phyloP scores from a whole-genome alignment of 1,140 invertebrate genomes.

The Panulirus ornatus region DNA sequence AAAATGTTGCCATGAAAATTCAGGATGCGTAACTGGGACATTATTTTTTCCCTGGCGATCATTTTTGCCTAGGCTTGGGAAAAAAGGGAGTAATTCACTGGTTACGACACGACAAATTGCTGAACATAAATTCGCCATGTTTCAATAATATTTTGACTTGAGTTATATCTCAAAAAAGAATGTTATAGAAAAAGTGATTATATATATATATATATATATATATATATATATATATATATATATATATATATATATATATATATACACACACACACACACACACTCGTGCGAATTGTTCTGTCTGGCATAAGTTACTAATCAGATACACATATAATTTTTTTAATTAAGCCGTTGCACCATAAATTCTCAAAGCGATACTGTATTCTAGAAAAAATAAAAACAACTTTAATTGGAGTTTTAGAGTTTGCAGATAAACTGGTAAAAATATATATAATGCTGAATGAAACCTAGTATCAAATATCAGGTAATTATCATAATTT shows the following conservation, averaged over 20 bases:
- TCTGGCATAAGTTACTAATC: no score
- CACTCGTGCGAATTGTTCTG: no score
- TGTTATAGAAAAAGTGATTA: neutral
- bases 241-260: neutral
- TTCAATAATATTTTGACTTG: conserved; percentile 51
- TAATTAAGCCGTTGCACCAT: neutral
- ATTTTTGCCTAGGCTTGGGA: conserved; percentile 23
- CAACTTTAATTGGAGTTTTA: no score
- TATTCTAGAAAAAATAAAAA: neutral
- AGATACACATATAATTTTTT: neutral
- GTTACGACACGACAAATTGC: conserved; percentile 43
- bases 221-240: conserved; percentile 24
- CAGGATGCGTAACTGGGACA: neutral
- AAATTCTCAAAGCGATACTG: neutral
- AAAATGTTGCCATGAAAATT: neutral
- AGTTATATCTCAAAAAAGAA: conserved; percentile 29
- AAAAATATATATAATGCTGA: no score
- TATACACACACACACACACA: no score
- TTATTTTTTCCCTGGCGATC: conserved; percentile 22
- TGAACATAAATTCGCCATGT: conserved; percentile 22
- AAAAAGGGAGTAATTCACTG: conserved; percentile 44
- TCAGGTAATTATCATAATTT: no score
- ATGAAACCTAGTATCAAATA: no score
- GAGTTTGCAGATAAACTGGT: no score
- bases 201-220: neutral